Evolutionary conservation across 2,797 vertebrate species (phyloP), one percentile per base, ranked within the genome.

Genomic region (Rhinogobio ventralis): DNA sequence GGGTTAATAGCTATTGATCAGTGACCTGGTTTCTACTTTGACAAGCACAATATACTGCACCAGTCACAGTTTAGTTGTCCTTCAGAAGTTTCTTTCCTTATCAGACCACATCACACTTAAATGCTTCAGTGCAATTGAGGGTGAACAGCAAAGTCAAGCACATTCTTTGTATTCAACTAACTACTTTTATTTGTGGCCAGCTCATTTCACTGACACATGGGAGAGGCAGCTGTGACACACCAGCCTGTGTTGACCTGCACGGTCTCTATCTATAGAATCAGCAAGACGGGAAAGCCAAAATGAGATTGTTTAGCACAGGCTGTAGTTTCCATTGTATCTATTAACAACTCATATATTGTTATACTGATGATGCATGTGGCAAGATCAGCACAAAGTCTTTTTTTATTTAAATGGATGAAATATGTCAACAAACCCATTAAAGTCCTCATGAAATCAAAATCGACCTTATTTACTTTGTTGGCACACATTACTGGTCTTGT

Each of bases 1-100:
- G 71, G 66, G 67, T 68, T 91, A 92, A 92, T 91, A 87, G 89
- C 82, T 92, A 92, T 92, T 89, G 91, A 92, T 93, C 90, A 87
- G 25, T 91, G 90, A 90, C 88, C 89, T 92, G 87, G 84, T 89
- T 87, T 86, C 82, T 74, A 66, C 60, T 91, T 86, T 89, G 81
- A 75, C 76, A 30, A 88, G 84, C 78, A 77, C 86, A 90, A 88
- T 46, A 78, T 76, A 87, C 45, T 39, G 36, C 36, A 55, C 23
- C 55, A 36, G 74, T 76, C 85, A 80, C 55, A 42, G 81, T 82
- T 81, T 84, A 66, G 86, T 55, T 64, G 30, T 64, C 33, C 36
- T 79, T 60, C 28, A 66, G 36, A 64, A 79, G n/a, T 79, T 36
- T 33, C 7, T 72, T 62, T 71, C 23, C 17, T 46, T 46, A 71